Conservation (phyloP, 2,797 vertebrate genomes). For the Pampus argenteus region DNA sequence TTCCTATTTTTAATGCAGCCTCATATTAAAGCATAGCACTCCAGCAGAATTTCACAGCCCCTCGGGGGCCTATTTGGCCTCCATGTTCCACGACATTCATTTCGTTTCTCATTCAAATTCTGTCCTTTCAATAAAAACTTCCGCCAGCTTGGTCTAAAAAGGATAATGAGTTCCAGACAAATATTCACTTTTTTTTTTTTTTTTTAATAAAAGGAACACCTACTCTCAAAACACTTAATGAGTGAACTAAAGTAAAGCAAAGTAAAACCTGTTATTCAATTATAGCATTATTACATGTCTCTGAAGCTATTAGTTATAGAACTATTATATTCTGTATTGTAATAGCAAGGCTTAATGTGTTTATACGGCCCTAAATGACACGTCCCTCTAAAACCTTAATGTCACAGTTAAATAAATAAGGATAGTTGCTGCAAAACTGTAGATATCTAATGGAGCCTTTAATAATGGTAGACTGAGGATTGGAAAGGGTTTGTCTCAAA, state of each 20-base stretch:
- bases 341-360: too few species aligned
- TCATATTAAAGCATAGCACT: conserved; percentile 25
- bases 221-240: conserved; percentile 31
- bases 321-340: background rate
- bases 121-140: conserved; percentile 27
- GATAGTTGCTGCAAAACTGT: too few species aligned
- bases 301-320: background rate
- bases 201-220: conserved; percentile 39
- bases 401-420: too few species aligned
- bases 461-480: background rate
- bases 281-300: conserved; percentile 9
- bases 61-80: conserved; percentile 38
- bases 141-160: conserved; percentile 23
- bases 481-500: background rate
- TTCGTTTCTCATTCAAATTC: conserved; percentile 42
- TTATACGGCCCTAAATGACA: too few species aligned
- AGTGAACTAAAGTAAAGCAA: conserved; percentile 20
- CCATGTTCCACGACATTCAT: conserved; percentile 34
- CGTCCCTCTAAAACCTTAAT: background rate
- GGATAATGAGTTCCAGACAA: conserved; percentile 51
- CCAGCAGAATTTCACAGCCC: conserved; percentile 3
- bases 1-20: background rate
- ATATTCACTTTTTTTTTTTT: conserved; percentile 19
- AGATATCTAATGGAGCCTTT: too few species aligned
- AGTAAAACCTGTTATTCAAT: conserved; percentile 11